Evolutionary conservation across 1,140 invertebrate species (phyloP), one percentile per base, ranked within the genome.

Genomic region (Pseudobourletiella spinata): DNA sequence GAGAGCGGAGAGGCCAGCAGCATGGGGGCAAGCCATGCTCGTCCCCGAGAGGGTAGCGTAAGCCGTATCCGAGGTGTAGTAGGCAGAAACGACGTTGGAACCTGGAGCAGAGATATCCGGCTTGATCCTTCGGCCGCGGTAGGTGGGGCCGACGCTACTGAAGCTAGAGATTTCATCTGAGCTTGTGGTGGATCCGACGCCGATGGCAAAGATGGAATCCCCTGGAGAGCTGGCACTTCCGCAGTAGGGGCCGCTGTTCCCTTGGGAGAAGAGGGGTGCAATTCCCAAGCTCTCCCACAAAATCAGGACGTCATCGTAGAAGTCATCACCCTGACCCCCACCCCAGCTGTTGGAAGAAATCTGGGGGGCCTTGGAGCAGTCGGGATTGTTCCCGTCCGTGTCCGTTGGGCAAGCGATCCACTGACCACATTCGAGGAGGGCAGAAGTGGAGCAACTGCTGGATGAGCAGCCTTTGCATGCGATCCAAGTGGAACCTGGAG

Each of bases 221-320:
- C 59, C 66, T 3, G 66, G 66, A 25, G 63, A 63, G 1, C 28
- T n/a, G 1, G 32, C 59, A 28, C 35, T 50, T 16, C 22, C 24
- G 39, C 66, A 68, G 24, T 2, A 16, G 1, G 59, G 44, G 11
- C 66, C 66, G 3, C 2, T 24, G 42, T 68, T 68, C 30, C 66
- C 66, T 3, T 39, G 35, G 24, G 59, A 46, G 28, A 68, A 68
- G n/a, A 68, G 18, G 3, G 66, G 66, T 3, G 59, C 46, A 20
- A 68, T 68, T 3, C 43, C 35, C 8, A 51, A 59, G 2, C 57
- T 57, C 3, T 43, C 32, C 56, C 57, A 68, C n/a, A 46, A 42
- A 30, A 8, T 25, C 20, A 65, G 56, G 3, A 65, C 59, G 2
- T 28, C 28, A 24, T 68, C 48, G 24, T 54, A 60, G 35, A 59